Base-by-base conservation (phyloP, 2,113 vertebrate genomes). In the Alethe castanea region DNA sequence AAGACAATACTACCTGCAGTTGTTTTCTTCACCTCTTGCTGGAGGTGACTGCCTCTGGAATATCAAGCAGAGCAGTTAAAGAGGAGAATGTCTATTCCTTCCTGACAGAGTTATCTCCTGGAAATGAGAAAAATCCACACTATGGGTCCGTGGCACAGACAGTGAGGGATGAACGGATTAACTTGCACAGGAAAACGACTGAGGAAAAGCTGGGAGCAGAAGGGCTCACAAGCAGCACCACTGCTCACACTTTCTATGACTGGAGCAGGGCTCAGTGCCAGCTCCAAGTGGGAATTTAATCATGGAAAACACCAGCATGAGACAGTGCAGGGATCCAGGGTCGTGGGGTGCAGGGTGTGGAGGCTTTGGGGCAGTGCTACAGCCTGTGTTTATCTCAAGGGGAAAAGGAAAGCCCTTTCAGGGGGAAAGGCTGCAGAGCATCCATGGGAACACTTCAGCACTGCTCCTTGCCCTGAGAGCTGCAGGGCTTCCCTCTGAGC, bases 321-420 rank as follows among this genome's bases (percentile, higher is more conserved):
- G 90, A 28, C 12, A 65, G 33, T 11, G 31, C 38, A 62, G 4
- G 7, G 35, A 45, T 44, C 18, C 11, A 3, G 12, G 9, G 29
- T 38, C 5, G 0, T 1, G 12, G 56, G 45, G 14, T 52, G 29
- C 36, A 19, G 38, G 0, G 5, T 5, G 15, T 5, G 38, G 47
- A 54, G 38, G n/a, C 35, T 67, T 33, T 57, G 56, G 47, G 53
- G 38, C 52, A 40, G 57, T 2, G 2, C 57, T 54, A 7, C 10
- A 14, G 23, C 12, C 52, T 4, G 28, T 22, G 52, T 33, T 86
- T 62, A 10, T 35, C n/a, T 16, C 25, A 16, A 28, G 15, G 25
- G 9, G 14, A 14, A 28, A 66, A 48, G 48, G 6, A 56, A 56
- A 86, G 18, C 31, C 38, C 25, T 71, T 71, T 14, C 7, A 1